A percentile compares a stretch with the other conserved stretches of the same genome.
phyloP scores from a whole-genome alignment of 2,113 vertebrate species.

The Pycnonotus jocosus region DNA sequence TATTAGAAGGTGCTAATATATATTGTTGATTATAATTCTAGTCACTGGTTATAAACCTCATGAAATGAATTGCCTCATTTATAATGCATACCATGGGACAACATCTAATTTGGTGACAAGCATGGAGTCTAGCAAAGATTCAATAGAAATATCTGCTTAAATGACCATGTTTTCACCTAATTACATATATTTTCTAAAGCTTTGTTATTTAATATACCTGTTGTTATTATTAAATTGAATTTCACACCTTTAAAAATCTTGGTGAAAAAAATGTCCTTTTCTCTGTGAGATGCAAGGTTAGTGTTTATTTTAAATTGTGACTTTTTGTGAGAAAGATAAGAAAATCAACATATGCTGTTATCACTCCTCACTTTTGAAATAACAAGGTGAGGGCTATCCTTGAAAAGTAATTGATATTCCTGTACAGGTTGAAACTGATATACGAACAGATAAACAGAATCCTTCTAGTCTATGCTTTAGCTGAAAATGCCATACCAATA shows the following conservation, averaged over 20 bases:
- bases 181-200: slow-evolving; percentile 26
- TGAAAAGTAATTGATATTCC: slow-evolving; percentile 50
- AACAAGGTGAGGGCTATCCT: neutral
- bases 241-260: slow-evolving; percentile 27
- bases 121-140: slow-evolving; percentile 21
- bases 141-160: slow-evolving; percentile 33
- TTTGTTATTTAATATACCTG: slow-evolving; percentile 31
- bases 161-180: slow-evolving; percentile 31
- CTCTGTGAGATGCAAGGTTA: slow-evolving; percentile 18
- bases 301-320: slow-evolving; percentile 12
- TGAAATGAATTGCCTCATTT: slow-evolving; percentile 44
- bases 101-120: slow-evolving; percentile 56
- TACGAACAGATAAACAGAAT: neutral
- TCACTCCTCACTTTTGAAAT: slow-evolving; percentile 10
- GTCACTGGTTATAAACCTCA: slow-evolving; percentile 49
- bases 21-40: slow-evolving; percentile 56
- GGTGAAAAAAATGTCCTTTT: slow-evolving; percentile 40
- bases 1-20: slow-evolving; percentile 33
- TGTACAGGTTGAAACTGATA: slow-evolving; percentile 34
- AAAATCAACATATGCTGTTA: slow-evolving; percentile 27
- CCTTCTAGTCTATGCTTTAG: neutral
- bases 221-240: slow-evolving; percentile 47
- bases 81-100: slow-evolving; percentile 45
- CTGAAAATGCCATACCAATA: neutral
- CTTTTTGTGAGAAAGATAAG: neutral